Evolutionary conservation across 2,888 invertebrate species (phyloP), one percentile per base, ranked within the genome.

Genomic region (Andrena bucephala): DNA sequence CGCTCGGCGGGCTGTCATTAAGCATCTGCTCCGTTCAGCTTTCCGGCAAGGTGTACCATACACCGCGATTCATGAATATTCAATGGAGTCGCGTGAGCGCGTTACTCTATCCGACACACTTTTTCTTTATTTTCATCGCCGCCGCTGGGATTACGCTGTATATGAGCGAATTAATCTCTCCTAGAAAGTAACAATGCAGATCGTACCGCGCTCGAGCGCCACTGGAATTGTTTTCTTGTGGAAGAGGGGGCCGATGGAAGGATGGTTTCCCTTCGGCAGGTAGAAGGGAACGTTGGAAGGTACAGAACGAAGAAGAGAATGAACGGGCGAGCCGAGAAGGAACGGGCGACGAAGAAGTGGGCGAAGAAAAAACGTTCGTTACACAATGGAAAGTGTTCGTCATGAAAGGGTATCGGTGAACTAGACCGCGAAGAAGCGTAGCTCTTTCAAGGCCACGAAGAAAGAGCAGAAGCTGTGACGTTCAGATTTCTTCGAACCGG

Each of bases 381-480:
- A 93, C 92, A 94, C 93, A 93, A 93, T 94, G 93, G 93, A 94
- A 94, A 94, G 93, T 94, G 92, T 92, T 92, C 91, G 91, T 93
- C 91, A 91, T 88, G 92, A 92, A 90, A 91, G 90, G 90, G 90
- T 90, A 92, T 91, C 91, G 90, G 91, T 85, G 93, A 94, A 94
- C 92, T 92, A 93, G 94, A 94, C 92, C 93, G 92, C 90, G 91
- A 92, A 93, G 91, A 92, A 88, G 86, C 85, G 87, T 88, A 87
- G 81, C 89, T 91, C 87, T 91, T 92, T 92, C 93, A 93, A 93
- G 93, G 93, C 92, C 92, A 90, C 89, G 89, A 90, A 89, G 90
- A 91, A 92, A 87, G 88, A 91, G 86, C 85, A 87, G 86, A 85
- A 85, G 85, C 86, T 88, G 87, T 82, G 88, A 88, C 86, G 89